phyloP scores from a whole-genome alignment of 2,888 invertebrate species.

The Morpho deidamia region DNA sequence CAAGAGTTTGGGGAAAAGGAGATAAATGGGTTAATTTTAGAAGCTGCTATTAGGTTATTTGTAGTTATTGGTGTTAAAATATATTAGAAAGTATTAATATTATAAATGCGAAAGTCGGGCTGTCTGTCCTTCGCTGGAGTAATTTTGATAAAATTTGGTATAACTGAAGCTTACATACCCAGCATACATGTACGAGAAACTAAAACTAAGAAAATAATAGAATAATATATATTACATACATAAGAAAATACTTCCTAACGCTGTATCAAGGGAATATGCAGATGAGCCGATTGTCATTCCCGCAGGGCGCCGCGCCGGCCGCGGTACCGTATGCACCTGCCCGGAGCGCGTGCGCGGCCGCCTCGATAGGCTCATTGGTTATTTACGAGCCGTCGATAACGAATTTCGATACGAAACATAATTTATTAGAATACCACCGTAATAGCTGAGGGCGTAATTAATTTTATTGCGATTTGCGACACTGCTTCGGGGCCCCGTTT shows the following conservation, averaged over 20 bases:
- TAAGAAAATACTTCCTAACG: background rate
- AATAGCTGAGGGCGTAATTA: constrained; percentile 13
- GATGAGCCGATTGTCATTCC: constrained; percentile 8
- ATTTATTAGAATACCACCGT: constrained; percentile 17
- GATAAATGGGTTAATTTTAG: too few species aligned
- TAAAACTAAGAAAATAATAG: too few species aligned
- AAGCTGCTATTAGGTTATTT: too few species aligned
- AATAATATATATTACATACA: background rate
- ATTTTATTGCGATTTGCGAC: constrained; percentile 12
- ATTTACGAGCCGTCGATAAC: constrained; percentile 29
- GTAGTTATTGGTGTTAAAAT: too few species aligned
- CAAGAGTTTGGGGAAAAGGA: too few species aligned
- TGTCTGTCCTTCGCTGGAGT: too few species aligned
- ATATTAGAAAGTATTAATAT: too few species aligned
- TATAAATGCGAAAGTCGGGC: too few species aligned
- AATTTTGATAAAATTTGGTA: too few species aligned
- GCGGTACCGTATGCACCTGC: constrained; percentile 19
- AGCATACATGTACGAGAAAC: too few species aligned
- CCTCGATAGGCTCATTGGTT: constrained; percentile 37
- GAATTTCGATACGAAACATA: constrained; percentile 20
- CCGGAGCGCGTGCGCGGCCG: constrained; percentile 20
- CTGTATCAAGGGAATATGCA: constrained; percentile 4
- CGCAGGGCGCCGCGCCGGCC: constrained; percentile 3
- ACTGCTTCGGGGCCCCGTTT: background rate
- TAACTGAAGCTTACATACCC: too few species aligned